phyloP scores from a whole-genome alignment of 2,888 invertebrate species.

The Ormyrus rosae region DNA sequence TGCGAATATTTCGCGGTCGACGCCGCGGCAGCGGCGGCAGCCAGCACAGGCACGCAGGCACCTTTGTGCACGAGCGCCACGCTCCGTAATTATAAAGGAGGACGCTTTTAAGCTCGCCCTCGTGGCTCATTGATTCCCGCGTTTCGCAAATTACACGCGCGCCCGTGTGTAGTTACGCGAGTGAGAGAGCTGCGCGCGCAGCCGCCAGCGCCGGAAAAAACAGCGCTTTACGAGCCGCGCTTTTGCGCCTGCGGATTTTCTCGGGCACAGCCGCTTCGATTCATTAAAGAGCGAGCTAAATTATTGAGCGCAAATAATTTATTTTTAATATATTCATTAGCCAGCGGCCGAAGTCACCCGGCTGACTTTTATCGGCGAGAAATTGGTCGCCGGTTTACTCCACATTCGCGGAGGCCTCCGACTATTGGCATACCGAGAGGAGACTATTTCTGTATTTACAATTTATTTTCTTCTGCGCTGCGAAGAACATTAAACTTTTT shows the following conservation, averaged over 20 bases:
- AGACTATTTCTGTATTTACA: too few species aligned
- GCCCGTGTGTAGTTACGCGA: not conserved
- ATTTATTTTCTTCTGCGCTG: too few species aligned
- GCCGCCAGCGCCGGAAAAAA: conserved; percentile 30
- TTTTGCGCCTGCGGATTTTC: not conserved
- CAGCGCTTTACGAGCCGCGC: not conserved
- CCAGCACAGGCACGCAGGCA: too few species aligned
- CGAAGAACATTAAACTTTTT: too few species aligned
- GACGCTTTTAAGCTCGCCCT: conserved; percentile 22
- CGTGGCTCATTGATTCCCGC: conserved; percentile 47
- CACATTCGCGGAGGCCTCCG: not conserved
- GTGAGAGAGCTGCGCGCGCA: not conserved
- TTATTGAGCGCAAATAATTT: conserved; percentile 50
- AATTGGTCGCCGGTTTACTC: conserved; percentile 24
- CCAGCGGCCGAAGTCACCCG: not conserved
- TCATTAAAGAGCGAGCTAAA: conserved; percentile 29
- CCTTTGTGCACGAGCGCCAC: not conserved
- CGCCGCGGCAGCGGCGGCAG: not conserved
- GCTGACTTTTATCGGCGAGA: conserved; percentile 6
- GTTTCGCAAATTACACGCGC: conserved; percentile 26
- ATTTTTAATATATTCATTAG: conserved; percentile 48
- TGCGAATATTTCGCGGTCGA: conserved; percentile 37
- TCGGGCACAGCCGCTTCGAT: not conserved
- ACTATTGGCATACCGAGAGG: too few species aligned
- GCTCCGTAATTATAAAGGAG: conserved; percentile 43